Evolutionary conservation across 2,113 vertebrate species (phyloP), one percentile per base, ranked within the genome.

Genomic region (Silurus meridionalis): DNA sequence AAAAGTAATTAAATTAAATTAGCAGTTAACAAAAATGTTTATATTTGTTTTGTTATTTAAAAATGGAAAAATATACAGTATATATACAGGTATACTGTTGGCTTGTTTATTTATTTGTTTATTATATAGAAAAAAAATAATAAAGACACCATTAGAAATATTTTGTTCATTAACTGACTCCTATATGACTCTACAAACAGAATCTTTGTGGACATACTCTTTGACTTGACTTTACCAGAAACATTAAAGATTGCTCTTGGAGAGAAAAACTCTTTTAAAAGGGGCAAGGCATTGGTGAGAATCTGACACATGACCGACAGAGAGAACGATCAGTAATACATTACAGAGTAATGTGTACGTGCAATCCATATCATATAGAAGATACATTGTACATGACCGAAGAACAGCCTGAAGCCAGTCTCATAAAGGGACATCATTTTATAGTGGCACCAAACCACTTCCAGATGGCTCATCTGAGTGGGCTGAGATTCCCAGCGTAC

Each of bases 201-300:
- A 57, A 80, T 61, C 55, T 19, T 23, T 80, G 19, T 17, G 57
- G 52, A 78, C 74, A 78, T 75, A 23, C 25, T 6, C 23, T 25
- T 55, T 78, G n/a, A 55, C 50, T 52, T 53, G 23, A 55, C 55
- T 6, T 77, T 53, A 6, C 53, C 14, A 1, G 50, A 78, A 85
- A 63, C 25, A 83, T 37, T 50, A 78, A 88, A 71, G 84, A 61
- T 23, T 66, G 86, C 58, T 81, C 60, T 7, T 28, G 69, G n/a
- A 67, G n/a, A 85, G 15, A 86, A 86, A 84, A 37, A 37, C 37
- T 37, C 37, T 37, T 13, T 28, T 13, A n/a, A 71, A 83, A 63
- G 77, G 58, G 37, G 77, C 89, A 91, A 93, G 93, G 89, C 23
- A 9, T 79, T 50, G 92, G 92, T 92, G 89, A 92, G 25, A 21